Evolutionary conservation across 2,888 invertebrate species (phyloP).

Genomic region (Rhimphoctona megacephalus): DNA sequence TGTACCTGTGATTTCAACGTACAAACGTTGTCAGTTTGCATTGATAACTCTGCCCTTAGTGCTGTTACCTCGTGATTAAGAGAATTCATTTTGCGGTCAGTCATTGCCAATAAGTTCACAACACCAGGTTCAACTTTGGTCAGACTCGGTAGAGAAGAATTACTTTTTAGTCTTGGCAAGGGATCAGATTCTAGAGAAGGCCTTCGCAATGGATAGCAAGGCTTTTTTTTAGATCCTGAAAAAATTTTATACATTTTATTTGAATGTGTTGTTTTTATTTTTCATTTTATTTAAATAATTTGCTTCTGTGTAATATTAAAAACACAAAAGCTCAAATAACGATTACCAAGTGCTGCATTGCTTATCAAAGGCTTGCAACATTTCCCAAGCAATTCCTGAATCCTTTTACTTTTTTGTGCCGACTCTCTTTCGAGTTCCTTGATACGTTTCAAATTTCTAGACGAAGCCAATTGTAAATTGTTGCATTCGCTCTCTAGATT

Average conservation of each 20-base stretch:
- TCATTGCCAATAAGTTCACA: conserved; percentile 80
- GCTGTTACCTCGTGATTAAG: conserved; percentile 82
- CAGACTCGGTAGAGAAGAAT: conserved; percentile 75
- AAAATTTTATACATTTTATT: conserved; percentile 16
- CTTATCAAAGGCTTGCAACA: conserved; percentile 82
- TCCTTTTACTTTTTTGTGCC: conserved; percentile 86
- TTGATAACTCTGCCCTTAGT: conserved; percentile 80
- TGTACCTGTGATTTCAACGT: conserved; percentile 82
- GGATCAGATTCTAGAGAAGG: conserved; percentile 79
- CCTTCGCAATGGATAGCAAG: conserved; percentile 80
- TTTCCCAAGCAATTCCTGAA: conserved; percentile 85
- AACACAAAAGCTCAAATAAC: not conserved
- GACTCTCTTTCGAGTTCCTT: conserved; percentile 88
- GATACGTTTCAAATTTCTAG: conserved; percentile 87
- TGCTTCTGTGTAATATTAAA: not conserved
- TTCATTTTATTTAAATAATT: not conserved
- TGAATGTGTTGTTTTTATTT: not conserved
- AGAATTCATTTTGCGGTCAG: conserved; percentile 82
- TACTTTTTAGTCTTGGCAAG: conserved; percentile 73
- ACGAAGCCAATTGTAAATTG: conserved; percentile 87
- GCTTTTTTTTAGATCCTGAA: conserved; percentile 79
- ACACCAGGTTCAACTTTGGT: conserved; percentile 77
- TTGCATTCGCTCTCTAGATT: conserved; percentile 87
- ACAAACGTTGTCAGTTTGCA: conserved; percentile 79
- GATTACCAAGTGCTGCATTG: conserved; percentile 79